Percentiles rank a stretch among this genome's conserved stretches.
Conservation (phyloP, 2,888 invertebrate species). For the Salticus scenicus region DNA sequence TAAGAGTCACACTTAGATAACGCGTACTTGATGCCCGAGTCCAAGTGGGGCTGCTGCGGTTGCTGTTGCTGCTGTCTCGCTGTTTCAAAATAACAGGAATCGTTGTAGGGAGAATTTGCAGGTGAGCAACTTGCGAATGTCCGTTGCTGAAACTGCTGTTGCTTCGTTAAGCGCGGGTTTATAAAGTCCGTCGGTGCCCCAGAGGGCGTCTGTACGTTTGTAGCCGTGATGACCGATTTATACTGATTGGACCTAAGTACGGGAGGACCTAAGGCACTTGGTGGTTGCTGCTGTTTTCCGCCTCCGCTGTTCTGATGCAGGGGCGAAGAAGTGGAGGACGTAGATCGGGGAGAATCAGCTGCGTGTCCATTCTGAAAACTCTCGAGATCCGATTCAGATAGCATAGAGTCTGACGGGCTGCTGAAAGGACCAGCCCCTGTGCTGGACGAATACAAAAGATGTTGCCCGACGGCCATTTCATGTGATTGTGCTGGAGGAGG, state of each 20-base stretch:
- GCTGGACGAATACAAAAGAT: constrained; percentile 29
- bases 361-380: constrained; percentile 47
- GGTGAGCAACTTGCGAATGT: constrained; percentile 52
- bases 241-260: constrained; percentile 40
- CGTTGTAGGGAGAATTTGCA: constrained; percentile 45
- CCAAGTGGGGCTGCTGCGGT: constrained; percentile 17
- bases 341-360: constrained; percentile 36
- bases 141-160: constrained; percentile 36
- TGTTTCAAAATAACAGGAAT: constrained; percentile 56
- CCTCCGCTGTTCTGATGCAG: constrained; percentile 16
- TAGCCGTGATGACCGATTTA: constrained; percentile 61
- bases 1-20: constrained; percentile 47
- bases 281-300: constrained; percentile 14
- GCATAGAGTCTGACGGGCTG: constrained; percentile 75
- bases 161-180: constrained; percentile 16
- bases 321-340: constrained; percentile 47
- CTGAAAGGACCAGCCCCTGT: constrained; percentile 73
- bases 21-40: constrained; percentile 38
- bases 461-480: constrained; percentile 23
- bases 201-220: constrained; percentile 26
- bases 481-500: constrained; percentile 29
- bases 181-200: constrained; percentile 31
- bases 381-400: constrained; percentile 76
- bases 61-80: constrained; percentile 31
- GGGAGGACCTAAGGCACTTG: constrained; percentile 35